Base-by-base conservation (phyloP, 2,113 vertebrate species). In the Vireo altiloquus region DNA sequence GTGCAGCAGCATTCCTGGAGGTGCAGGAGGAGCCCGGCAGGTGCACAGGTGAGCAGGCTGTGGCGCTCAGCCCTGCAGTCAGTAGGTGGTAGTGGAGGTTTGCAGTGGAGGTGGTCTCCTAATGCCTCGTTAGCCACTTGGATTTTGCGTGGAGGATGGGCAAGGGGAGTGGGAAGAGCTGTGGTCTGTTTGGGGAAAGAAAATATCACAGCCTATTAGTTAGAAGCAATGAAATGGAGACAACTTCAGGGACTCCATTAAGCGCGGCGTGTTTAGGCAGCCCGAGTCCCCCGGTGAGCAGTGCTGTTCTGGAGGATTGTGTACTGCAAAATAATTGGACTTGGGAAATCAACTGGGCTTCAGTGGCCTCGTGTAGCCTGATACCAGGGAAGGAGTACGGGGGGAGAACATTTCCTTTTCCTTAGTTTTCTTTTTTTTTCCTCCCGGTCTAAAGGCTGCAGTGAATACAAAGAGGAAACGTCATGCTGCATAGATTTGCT, bases 221-320 rank as follows among this genome's bases (percentile, higher is more conserved):
- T 98, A 97, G 98, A 96, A 98, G 98, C 97, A 98, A 98, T 98
- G 98, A 99, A 99, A 99, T 97, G 97, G 98, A 99, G 98, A 97
- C 98, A 99, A 98, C 99, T 98, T 99, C 94, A 96, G 99, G 99
- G 99, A 99, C 98, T 99, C 98, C 98, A 99, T 99, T 99, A 99
- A 98, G 98, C 97, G 98, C 96, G 85, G 95, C 81, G 97, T 98
- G 98, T 98, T 99, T 99, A 99, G 98, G 98, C 98, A 98, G 98
- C 97, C 98, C 37, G 74, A 90, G 96, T 98, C 98, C 98, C 99
- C 98, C 76, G 98, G 98, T 98, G 97, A 98, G 96, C 96, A 90
- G 75, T 95, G 97, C 98, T 98, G 97, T 98, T 98, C 98, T 98
- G 96, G 96, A 98, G 98, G 98, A 98, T 98, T 97, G 98, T 98